Evolutionary conservation across 2,113 vertebrate species (phyloP).

Genomic region (Ursus arctos): DNA sequence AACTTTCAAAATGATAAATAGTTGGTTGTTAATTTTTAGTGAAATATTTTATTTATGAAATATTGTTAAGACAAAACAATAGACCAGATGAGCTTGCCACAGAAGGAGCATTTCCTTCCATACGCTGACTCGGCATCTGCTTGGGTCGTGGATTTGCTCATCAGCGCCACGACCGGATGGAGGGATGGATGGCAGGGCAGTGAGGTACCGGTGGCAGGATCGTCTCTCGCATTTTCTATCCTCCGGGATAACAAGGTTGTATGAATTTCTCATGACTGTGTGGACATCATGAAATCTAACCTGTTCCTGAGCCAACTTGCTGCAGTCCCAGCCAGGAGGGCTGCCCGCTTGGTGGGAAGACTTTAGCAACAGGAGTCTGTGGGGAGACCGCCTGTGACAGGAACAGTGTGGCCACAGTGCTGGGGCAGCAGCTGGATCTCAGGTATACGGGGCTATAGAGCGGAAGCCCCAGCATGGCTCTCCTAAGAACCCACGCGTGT

Average conservation of each 20-base stretch:
- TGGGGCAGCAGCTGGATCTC: neutral
- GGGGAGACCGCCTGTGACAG: neutral
- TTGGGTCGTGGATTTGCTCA: neutral
- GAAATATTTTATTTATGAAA: neutral
- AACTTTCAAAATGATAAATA: constrained; percentile 1
- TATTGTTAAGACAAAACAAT: neutral
- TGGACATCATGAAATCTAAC: neutral
- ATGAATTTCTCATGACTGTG: neutral
- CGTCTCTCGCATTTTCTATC: neutral
- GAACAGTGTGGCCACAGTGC: neutral
- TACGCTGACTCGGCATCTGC: too few relatives aligned
- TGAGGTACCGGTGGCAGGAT: neutral
- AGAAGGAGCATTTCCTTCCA: neutral
- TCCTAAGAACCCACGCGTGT: neutral
- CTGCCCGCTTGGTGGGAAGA: neutral
- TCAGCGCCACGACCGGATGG: neutral
- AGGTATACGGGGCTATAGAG: neutral
- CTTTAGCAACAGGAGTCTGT: neutral
- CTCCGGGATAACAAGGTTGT: neutral
- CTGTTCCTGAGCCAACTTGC: neutral
- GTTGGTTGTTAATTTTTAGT: neutral
- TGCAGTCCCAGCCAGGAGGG: neutral
- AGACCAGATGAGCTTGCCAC: neutral
- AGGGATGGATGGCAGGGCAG: neutral
- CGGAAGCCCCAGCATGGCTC: rapidly evolving